Base-by-base conservation (phyloP, 35 echinoderm and acorn worm species). In the Patiria miniata region DNA sequence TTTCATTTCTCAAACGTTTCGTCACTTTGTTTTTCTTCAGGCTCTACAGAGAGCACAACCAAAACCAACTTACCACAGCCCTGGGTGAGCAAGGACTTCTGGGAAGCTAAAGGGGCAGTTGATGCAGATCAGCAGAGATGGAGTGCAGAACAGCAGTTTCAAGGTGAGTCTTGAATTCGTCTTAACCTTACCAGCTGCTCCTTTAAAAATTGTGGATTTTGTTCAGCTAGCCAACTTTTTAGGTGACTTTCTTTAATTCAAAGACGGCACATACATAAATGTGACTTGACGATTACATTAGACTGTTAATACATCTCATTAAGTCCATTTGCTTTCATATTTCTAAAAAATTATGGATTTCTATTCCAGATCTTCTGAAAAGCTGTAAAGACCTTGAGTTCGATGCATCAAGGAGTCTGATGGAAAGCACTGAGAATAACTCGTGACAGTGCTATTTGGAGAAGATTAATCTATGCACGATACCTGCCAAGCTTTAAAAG, bases 41-140 rank as follows among this genome's bases (percentile, higher is more conserved):
- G 42, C 4, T 47, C 65, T 30, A 22, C 21, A 73, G 65, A 36
- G 0, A 73, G 29, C 29, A 7, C 65, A 73, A 26, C 29, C 8
- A 36, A 23, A 73, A 73, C 26, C 14, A 8, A 26, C 14, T 0
- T 14, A 32, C 23, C 26, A 9, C 10, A 22, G 34, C 34, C 65
- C 26, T 73, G 65, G 65, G 65, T 73, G 23, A 10, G 26, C 34
- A 73, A 73, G 29, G 65, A 73, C 65, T 73, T 73, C 65, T 73
- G 65, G 65, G 26, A 73, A 30, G 10, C 29, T 26, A 73, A 73
- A 73, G 65, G 26, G 34, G 26, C 65, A 73, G 65, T 26, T 26
- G 34, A 73, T 26, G 14, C 65, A 10, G 65, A 73, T 1, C 26
- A 73, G 26, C 14, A 26, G 14, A 34, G 65, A 36, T 73, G 65